Evolutionary conservation across 2,113 vertebrate species (phyloP).

Genomic region (Danionella cerebrum): DNA sequence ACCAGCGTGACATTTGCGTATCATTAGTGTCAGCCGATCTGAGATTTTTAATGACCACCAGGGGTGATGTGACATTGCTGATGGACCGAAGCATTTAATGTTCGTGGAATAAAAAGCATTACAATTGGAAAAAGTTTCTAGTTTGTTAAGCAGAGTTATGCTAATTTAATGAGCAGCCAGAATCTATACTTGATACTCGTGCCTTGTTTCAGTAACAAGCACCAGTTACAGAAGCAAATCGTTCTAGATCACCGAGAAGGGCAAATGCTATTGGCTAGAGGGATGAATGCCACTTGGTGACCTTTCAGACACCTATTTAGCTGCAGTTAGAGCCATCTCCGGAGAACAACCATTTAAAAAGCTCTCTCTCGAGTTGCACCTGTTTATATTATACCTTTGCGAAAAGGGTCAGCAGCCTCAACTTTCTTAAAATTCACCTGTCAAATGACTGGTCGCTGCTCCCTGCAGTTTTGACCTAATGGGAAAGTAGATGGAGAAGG

Average conservation of each 20-base stretch:
- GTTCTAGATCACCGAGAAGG: background rate
- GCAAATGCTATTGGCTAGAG: conserved; percentile 19
- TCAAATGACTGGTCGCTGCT: no score
- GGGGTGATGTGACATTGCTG: conserved; percentile 6
- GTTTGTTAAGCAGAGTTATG: conserved; percentile 7
- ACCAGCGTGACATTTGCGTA: conserved; percentile 29
- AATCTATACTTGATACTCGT: conserved; percentile 1
- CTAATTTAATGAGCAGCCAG: conserved; percentile 15
- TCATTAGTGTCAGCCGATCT: conserved; percentile 24
- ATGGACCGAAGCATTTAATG: conserved; percentile 8
- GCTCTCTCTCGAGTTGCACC: no score
- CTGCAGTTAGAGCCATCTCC: conserved; percentile 4
- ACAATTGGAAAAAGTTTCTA: background rate
- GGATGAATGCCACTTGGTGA: conserved; percentile 14
- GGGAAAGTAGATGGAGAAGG: no score
- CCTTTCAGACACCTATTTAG: conserved; percentile 15
- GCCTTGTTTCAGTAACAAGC: conserved; percentile 11
- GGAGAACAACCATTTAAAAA: conserved; percentile 25
- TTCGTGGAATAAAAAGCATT: background rate
- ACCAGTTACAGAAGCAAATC: background rate
- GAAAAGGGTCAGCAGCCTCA: no score
- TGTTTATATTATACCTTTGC: no score
- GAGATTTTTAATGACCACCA: conserved; percentile 27
- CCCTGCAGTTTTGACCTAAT: no score
- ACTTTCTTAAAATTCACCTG: no score